phyloP scores from a whole-genome alignment of 2,888 invertebrate species.

The Hirtodrosophila cameraria region DNA sequence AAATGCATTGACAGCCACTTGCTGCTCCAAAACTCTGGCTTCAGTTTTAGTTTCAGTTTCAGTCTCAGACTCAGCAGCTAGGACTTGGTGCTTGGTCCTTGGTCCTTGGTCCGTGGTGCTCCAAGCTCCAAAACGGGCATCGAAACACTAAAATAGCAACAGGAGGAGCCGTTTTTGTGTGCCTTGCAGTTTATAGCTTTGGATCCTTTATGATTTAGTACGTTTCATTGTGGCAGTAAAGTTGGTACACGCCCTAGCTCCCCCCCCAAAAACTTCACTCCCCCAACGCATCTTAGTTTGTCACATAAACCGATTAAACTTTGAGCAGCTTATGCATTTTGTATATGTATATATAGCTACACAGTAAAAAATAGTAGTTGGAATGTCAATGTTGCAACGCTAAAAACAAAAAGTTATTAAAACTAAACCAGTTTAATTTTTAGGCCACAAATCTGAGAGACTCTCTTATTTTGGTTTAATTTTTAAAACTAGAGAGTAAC shows the following conservation, averaged over 20 bases:
- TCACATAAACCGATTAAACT: slow-evolving; percentile 76
- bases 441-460: too few relatives aligned
- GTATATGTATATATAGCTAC: slow-evolving; percentile 17
- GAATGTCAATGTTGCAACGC: too few relatives aligned
- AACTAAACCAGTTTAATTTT: too few relatives aligned
- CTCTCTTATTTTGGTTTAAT: too few relatives aligned
- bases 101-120: too few relatives aligned
- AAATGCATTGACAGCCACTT: slow-evolving; percentile 76
- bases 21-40: slow-evolving; percentile 44
- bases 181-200: slow-evolving; percentile 58
- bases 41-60: slow-evolving; percentile 18
- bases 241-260: not conserved
- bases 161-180: slow-evolving; percentile 30
- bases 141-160: slow-evolving; percentile 20
- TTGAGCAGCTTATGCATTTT: slow-evolving; percentile 75
- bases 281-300: slow-evolving; percentile 33
- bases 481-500: too few relatives aligned
- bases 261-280: not conserved
- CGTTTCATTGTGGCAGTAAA: slow-evolving; percentile 34
- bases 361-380: too few relatives aligned
- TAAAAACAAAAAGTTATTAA: too few relatives aligned
- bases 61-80: not conserved
- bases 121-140: too few relatives aligned
- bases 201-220: slow-evolving; percentile 72
- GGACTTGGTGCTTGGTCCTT: slow-evolving; percentile 2